These are phyloP conservation scores for Drosophila yakuba DNA, from an alignment of 1,140 invertebrate genomes.

Conservation along the genomic window DNA sequence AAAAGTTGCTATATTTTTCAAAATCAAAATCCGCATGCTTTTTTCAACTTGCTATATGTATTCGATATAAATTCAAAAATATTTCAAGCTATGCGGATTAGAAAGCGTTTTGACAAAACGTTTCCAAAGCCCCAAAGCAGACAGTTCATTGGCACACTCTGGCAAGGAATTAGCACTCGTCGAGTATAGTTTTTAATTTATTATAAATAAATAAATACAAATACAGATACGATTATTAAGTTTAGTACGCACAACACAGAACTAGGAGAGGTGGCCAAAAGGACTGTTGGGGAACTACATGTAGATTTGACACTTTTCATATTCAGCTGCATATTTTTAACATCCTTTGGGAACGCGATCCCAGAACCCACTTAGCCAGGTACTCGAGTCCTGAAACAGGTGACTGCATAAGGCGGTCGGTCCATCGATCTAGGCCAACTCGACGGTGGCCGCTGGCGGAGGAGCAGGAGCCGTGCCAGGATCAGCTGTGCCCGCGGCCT, in stretches of 20 bases:
- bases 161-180: constrained; percentile 21
- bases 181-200: constrained; percentile 71
- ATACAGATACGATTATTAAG: constrained; percentile 61
- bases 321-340: background rate
- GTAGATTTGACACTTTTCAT: background rate
- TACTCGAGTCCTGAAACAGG: background rate
- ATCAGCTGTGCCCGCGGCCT: constrained; percentile 13
- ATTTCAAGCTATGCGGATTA: constrained; percentile 50
- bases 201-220: constrained; percentile 77
- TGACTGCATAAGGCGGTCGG: background rate
- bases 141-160: constrained; percentile 23
- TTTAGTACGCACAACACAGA: constrained; percentile 49
- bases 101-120: constrained; percentile 76
- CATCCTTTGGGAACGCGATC: background rate
- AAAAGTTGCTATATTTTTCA: no score
- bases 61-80: constrained; percentile 38
- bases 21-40: no score
- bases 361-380: background rate
- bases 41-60: background rate
- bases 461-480: constrained; percentile 16
- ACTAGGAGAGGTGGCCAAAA: constrained; percentile 22
- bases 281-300: constrained; percentile 12
- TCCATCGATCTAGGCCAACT: constrained; percentile 38
- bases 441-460: constrained; percentile 24
- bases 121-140: constrained; percentile 33